Evolutionary conservation across 2,113 vertebrate genomes (phyloP).

Genomic region (Clarias macrocephalus): DNA sequence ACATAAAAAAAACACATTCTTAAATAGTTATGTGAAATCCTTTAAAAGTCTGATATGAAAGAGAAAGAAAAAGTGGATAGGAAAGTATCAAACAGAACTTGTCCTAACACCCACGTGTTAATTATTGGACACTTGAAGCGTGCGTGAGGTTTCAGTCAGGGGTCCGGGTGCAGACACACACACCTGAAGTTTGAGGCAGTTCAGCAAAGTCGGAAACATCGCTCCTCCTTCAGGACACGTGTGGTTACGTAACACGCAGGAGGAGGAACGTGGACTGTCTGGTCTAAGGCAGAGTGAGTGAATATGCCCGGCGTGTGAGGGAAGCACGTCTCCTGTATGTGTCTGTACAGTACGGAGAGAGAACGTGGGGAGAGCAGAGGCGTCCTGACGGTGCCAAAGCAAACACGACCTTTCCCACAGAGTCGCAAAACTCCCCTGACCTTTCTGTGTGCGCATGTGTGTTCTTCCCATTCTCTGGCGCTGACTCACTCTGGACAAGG

Average conservation of each 20-base stretch:
- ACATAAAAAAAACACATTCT: neutral
- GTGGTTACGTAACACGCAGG: neutral
- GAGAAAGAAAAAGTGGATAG: neutral
- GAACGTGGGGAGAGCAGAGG: neutral
- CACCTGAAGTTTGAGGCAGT: neutral
- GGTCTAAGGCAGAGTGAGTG: neutral
- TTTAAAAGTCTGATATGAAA: neutral
- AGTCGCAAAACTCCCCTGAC: conserved; percentile 45
- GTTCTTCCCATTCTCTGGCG: conserved; percentile 27
- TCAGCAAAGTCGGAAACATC: neutral
- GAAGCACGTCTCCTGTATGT: neutral
- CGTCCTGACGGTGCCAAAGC: conserved; percentile 38
- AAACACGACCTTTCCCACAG: conserved; percentile 56
- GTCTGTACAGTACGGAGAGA: conserved; percentile 5
- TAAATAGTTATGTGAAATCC: neutral
- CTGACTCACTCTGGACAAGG: conserved; percentile 43
- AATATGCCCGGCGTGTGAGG: neutral
- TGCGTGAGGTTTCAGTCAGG: neutral
- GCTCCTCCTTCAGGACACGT: neutral
- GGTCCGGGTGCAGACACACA: neutral
- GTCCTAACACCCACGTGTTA: neutral
- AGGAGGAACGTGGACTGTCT: neutral
- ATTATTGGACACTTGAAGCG: neutral
- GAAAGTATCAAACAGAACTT: neutral
- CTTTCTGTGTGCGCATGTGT: conserved; percentile 30